These are phyloP conservation scores for Rhinophrynus dorsalis DNA, from an alignment of 2,797 vertebrate genomes.

Conservation along the genomic window DNA sequence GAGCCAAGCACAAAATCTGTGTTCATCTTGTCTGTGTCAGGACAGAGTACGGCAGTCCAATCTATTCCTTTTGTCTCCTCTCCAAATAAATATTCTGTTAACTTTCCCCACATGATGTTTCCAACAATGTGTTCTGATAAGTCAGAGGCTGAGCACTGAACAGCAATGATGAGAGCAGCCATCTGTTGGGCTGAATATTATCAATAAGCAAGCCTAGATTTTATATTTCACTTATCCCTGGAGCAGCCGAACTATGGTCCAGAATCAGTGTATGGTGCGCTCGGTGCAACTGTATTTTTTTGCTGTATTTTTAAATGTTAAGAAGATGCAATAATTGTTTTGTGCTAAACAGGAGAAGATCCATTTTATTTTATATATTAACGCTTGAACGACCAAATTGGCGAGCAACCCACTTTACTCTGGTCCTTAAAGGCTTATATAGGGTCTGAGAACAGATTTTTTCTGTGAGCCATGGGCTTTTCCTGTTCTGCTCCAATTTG, in stretches of 20 bases:
- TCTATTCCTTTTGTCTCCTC: neutral
- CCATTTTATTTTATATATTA: too few species aligned
- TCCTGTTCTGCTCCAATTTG: too few species aligned
- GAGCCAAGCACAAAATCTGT: constrained; percentile 19
- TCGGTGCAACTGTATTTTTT: too few species aligned
- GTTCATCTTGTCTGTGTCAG: constrained; percentile 18
- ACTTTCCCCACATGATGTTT: constrained; percentile 11
- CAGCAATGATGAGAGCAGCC: constrained; percentile 1
- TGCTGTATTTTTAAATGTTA: too few species aligned
- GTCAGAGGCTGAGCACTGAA: neutral
- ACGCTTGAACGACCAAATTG: too few species aligned
- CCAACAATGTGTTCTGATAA: constrained; percentile 18
- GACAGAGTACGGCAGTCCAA: constrained; percentile 1
- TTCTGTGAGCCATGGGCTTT: too few species aligned
- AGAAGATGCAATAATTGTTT: too few species aligned
- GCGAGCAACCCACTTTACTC: too few species aligned
- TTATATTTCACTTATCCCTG: neutral
- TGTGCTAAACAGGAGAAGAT: too few species aligned
- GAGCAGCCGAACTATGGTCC: neutral
- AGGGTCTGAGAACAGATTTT: too few species aligned
- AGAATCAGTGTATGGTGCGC: neutral
- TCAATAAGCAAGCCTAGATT: neutral
- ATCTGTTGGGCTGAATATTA: constrained; percentile 12
- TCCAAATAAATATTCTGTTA: constrained; percentile 22
- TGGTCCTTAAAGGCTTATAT: too few species aligned